Base-by-base conservation (phyloP, 1,140 invertebrate genomes). In the Drosophila santomea region DNA sequence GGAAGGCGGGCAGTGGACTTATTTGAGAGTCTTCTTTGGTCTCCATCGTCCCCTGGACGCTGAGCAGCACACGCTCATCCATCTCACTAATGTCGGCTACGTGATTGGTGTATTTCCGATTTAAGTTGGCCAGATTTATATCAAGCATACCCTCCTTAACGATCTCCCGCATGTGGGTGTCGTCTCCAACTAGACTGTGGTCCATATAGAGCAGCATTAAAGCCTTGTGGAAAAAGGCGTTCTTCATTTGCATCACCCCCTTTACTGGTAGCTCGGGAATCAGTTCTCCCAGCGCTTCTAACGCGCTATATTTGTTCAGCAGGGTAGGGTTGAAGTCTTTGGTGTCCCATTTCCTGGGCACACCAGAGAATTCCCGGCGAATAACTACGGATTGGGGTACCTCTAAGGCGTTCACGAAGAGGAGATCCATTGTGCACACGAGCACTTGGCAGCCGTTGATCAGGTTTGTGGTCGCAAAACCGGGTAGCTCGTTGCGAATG, bases 371-470 rank as follows among this genome's bases (percentile, higher is more conserved):
- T 36, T 95, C 93, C 41, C 94, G 94, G 93, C 98, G 98, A 0
- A 99, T 93, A 17, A 99, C 93, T 88, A 98, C 97, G 79, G 95
- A 96, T 52, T 97, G 93, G 73, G 95, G 95, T 12, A 80, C 51
- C 54, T 96, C 94, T 23, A 98, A 93, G 45, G 96, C 96, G 94
- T 99, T 99, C 35, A 94, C 95, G 93, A 96, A 99, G 23, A 98
- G 95, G 81, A 98, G 95, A 93, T 99, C 98, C 76, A 98, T 95
- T 91, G 96, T 97, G 58, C 97, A 97, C 28, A 98, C 92, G 3
- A 99, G 93, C 6, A 99, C 93, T 92, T 99, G 98, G 90, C 98
- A 98, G 54, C 97, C 98, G 92, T 97, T 98, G 1, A 99, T 97
- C 50, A 99, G 93, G 93, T 99, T 98, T 93, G 97, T 96, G 55